Conservation (phyloP, 2,113 vertebrate genomes). For the Dipodomys stephensi region DNA sequence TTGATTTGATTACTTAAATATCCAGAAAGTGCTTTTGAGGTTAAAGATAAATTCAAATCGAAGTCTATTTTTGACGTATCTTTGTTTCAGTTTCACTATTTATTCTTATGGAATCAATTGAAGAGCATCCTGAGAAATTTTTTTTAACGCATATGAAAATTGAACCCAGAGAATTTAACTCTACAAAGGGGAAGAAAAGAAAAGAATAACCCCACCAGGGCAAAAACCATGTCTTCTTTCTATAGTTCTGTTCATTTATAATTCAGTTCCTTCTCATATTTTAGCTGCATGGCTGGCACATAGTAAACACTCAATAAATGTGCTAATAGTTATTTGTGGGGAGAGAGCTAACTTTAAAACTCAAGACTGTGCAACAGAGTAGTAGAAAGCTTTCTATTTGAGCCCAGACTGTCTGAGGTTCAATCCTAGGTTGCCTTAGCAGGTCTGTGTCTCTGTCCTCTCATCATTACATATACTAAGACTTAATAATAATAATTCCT, state of each 20-base stretch:
- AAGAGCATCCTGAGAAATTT: conserved; percentile 37
- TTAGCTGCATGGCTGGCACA: not conserved
- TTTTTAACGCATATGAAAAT: conserved; percentile 53
- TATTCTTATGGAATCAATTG: conserved; percentile 52
- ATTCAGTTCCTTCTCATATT: not conserved
- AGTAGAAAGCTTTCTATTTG: not conserved
- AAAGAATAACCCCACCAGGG: conserved; percentile 21
- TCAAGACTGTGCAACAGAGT: not conserved
- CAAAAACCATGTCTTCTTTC: not conserved
- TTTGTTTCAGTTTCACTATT: conserved; percentile 52
- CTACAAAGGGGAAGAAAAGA: conserved; percentile 24
- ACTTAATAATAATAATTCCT: not conserved
- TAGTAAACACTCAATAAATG: not conserved
- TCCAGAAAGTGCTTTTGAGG: conserved; percentile 51
- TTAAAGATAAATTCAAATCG: conserved; percentile 60
- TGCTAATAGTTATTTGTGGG: not conserved
- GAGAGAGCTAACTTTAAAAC: not conserved
- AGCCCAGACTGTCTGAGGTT: not conserved
- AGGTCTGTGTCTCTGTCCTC: not conserved
- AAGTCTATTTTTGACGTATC: conserved; percentile 48
- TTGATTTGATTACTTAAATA: conserved; percentile 64
- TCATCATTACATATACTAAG: conserved; percentile 10
- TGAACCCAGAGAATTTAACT: conserved; percentile 20
- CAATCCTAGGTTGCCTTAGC: not conserved
- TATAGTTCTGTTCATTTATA: not conserved